A percentile compares a stretch with the other conserved stretches of the same genome.
phyloP scores from a whole-genome alignment of 2,888 invertebrate species.

The Lomographa bimaculata region DNA sequence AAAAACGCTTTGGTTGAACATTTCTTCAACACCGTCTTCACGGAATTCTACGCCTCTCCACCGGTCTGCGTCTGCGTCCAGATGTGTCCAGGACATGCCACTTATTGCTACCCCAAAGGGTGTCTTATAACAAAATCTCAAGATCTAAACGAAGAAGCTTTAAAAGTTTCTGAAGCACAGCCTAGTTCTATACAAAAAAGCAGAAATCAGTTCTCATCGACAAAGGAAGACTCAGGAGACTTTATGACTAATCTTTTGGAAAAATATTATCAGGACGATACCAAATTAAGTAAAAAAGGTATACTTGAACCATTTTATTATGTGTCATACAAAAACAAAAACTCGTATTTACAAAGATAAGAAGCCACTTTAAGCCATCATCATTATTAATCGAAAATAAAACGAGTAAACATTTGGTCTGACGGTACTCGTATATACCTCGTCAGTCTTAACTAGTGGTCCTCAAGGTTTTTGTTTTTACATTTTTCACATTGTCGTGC shows the following conservation, averaged over 20 bases:
- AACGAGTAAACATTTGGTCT: no score
- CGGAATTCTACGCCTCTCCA: slow-evolving; percentile 58
- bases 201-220: slow-evolving; percentile 42
- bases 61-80: slow-evolving; percentile 69
- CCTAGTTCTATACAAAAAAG: slow-evolving; percentile 35
- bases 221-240: slow-evolving; percentile 49
- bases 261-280: slow-evolving; percentile 36
- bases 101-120: slow-evolving; percentile 71
- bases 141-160: slow-evolving; percentile 34
- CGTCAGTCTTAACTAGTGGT: no score
- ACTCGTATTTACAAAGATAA: no score
- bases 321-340: no score
- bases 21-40: slow-evolving; percentile 67
- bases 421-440: no score
- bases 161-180: slow-evolving; percentile 16
- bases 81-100: slow-evolving; percentile 62
- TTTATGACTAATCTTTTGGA: slow-evolving; percentile 45
- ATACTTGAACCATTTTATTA: no score
- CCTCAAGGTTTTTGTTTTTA: no score
- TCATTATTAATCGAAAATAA: no score
- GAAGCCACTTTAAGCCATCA: no score
- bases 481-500: no score
- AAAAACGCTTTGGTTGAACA: slow-evolving; percentile 54
- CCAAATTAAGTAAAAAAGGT: slow-evolving; percentile 31
- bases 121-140: slow-evolving; percentile 48